phyloP scores from a whole-genome alignment of 2,888 invertebrate genomes.

The Apodemia duryi region DNA sequence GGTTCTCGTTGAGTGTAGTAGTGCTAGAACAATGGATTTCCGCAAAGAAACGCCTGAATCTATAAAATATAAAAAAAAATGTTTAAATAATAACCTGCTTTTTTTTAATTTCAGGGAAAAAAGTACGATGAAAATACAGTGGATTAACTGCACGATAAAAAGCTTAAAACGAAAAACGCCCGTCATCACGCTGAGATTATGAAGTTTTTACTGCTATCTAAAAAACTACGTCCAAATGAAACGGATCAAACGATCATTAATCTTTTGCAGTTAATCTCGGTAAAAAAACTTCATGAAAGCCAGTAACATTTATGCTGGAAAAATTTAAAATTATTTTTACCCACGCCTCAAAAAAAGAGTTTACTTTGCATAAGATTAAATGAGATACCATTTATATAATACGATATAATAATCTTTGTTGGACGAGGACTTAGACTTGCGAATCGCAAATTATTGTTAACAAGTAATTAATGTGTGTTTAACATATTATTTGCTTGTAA shows the following conservation, averaged over 20 bases:
- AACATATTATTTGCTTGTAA: too few species aligned
- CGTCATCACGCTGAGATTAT: constrained; percentile 10
- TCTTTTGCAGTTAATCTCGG: constrained; percentile 5
- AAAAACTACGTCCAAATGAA: constrained; percentile 12
- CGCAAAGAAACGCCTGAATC: too few species aligned
- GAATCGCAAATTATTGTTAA: too few species aligned
- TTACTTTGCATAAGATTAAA: background rate
- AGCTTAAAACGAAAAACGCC: constrained; percentile 7
- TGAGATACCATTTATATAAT: too few species aligned
- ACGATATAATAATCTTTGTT: too few species aligned
- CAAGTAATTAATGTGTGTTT: too few species aligned
- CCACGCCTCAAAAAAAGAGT: background rate
- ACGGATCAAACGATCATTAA: constrained; percentile 11
- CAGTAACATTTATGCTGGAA: background rate
- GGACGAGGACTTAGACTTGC: too few species aligned
- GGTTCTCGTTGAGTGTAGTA: too few species aligned
- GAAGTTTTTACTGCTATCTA: constrained; percentile 12
- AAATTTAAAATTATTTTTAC: constrained; percentile 1
- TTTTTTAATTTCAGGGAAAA: background rate
- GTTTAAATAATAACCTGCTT: too few species aligned
- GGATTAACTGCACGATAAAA: constrained; percentile 10
- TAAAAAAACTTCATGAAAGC: constrained; percentile 1
- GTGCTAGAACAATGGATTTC: too few species aligned
- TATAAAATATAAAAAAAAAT: too few species aligned
- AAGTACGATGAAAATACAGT: background rate